Evolutionary conservation across 2,113 vertebrate species (phyloP).

Genomic region (Scomber japonicus): DNA sequence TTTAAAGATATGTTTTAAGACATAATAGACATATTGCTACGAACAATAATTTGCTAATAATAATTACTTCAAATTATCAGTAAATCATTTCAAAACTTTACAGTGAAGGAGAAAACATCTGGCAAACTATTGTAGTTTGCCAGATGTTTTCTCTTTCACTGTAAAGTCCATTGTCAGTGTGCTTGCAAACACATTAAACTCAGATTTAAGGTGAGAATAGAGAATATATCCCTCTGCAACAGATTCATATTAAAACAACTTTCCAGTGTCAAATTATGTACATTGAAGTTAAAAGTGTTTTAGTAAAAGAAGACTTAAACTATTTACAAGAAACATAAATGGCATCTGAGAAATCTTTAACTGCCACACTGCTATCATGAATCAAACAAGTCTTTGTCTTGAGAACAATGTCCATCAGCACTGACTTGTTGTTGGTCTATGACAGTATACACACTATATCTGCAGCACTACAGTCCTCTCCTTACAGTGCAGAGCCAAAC

Average conservation of each 20-base stretch:
- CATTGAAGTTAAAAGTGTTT: not conserved
- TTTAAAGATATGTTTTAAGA: too few relatives aligned
- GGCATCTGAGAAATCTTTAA: not conserved
- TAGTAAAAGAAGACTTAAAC: not conserved
- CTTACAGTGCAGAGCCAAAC: not conserved
- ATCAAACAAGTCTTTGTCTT: conserved; percentile 27
- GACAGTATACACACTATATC: not conserved
- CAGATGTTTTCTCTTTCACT: too few relatives aligned
- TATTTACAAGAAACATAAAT: not conserved
- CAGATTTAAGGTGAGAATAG: not conserved
- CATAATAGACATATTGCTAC: too few relatives aligned
- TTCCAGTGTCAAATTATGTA: too few relatives aligned
- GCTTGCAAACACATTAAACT: not conserved
- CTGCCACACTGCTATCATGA: not conserved
- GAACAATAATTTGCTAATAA: too few relatives aligned
- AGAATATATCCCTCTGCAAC: too few relatives aligned
- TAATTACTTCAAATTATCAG: too few relatives aligned
- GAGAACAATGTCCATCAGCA: not conserved
- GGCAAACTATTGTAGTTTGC: too few relatives aligned
- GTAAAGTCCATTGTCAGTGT: too few relatives aligned
- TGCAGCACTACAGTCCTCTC: not conserved
- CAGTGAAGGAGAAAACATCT: too few relatives aligned
- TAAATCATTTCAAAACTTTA: too few relatives aligned
- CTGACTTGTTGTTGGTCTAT: not conserved
- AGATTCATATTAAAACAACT: too few relatives aligned